phyloP scores from a whole-genome alignment of 2,888 invertebrate genomes.

The Pammene aurita region DNA sequence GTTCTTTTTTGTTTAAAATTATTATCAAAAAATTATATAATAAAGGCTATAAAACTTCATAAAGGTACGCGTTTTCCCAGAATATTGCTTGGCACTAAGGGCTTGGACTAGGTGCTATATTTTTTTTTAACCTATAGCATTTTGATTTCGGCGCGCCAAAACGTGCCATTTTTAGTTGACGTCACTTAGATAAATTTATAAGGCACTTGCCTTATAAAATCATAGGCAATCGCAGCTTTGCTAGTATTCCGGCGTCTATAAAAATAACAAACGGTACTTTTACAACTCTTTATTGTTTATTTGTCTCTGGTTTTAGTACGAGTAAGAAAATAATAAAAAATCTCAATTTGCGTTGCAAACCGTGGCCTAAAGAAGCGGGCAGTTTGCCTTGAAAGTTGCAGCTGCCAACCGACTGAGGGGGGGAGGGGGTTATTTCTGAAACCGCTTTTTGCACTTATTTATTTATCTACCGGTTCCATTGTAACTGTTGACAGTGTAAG shows the following conservation, averaged over 20 bases:
- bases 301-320: neutral
- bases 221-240: too few relatives aligned
- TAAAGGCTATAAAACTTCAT: neutral
- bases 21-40: neutral
- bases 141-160: too few relatives aligned
- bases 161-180: too few relatives aligned
- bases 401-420: constrained; percentile 65
- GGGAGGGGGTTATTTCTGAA: constrained; percentile 72
- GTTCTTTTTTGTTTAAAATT: too few relatives aligned
- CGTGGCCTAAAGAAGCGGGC: constrained; percentile 62
- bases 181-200: too few relatives aligned
- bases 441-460: constrained; percentile 67
- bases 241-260: too few relatives aligned
- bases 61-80: neutral
- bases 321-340: constrained; percentile 53
- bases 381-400: constrained; percentile 77
- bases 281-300: neutral
- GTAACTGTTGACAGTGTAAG: constrained; percentile 54
- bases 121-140: too few relatives aligned
- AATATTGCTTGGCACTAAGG: too few relatives aligned
- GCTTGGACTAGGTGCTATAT: too few relatives aligned
- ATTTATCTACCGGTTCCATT: constrained; percentile 72
- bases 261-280: too few relatives aligned
- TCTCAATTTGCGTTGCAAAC: constrained; percentile 65
- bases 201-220: too few relatives aligned